These are phyloP conservation scores for Pseudomugil tenellus DNA, from an alignment of 2,797 vertebrate genomes.

Conservation along the genomic window DNA sequence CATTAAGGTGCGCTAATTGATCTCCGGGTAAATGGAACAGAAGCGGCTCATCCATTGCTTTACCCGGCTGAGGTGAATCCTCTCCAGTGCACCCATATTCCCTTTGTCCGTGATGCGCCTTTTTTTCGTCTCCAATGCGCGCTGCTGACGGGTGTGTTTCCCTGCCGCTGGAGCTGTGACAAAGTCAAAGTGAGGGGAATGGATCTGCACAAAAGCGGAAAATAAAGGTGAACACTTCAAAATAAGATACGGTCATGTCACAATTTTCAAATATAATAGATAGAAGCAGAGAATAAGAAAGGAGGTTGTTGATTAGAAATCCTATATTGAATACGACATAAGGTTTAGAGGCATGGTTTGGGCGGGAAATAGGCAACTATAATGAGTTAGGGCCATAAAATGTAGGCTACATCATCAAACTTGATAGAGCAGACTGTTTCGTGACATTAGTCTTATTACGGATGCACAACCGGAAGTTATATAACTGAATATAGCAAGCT, in stretches of 20 bases:
- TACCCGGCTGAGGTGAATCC: constrained; percentile 64
- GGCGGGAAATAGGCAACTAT: no score
- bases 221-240: constrained; percentile 14
- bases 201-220: neutral
- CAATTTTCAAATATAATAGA: neutral
- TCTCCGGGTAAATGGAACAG: constrained; percentile 70
- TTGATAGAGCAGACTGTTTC: fast-evolving
- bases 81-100: constrained; percentile 82
- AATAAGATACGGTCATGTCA: constrained; percentile 36
- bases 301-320: neutral
- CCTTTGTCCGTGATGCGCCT: constrained; percentile 82
- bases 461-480: neutral
- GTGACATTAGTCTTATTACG: constrained; percentile 5
- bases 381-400: no score
- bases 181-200: constrained; percentile 25
- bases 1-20: constrained; percentile 83
- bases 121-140: constrained; percentile 73
- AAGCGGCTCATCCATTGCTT: constrained; percentile 72
- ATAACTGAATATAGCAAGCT: neutral
- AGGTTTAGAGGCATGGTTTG: fast-evolving
- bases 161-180: constrained; percentile 73
- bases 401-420: neutral
- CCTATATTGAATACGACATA: no score
- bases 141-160: constrained; percentile 87
- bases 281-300: no score